Evolutionary conservation across 2,797 vertebrate genomes (phyloP), one percentile per base, ranked within the genome.

Genomic region (Gymnothorax javanicus): DNA sequence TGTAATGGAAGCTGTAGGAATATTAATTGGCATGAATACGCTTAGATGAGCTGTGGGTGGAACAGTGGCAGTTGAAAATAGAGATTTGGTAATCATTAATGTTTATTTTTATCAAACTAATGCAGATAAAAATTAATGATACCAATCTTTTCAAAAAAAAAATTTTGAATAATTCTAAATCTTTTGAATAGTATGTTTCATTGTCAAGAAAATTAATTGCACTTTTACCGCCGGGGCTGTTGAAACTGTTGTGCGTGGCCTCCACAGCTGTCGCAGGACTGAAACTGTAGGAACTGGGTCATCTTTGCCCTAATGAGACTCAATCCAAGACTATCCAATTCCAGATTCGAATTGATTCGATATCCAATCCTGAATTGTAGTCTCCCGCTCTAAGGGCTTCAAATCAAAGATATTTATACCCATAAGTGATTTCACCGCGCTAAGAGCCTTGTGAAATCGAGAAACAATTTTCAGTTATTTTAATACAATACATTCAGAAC

Each of bases 321-420:
- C 23, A 96, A 0, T 0, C 0, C 58, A 8, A 96, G 88, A 0
- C 0, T 27, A 25, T 94, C 5, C 0, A 96, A 93, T 0, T 93
- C n/a, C 86, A 0, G 89, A 60, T 90, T 94, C 94, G 0, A 0
- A 20, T 90, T 93, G 94, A 0, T 0, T 67, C 0, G 9, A 17
- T 87, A 93, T 88, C 96, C 96, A 96, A 13, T 0, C 59, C 7
- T 9, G 33, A 0, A 95, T 87, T 86, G 91, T 7, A 0, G 90
- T 5, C 9, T 91, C 13, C 50, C 93, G 93, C 86, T 95, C 92
- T 86, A 95, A 96, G 0, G 79, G 83, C 88, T 89, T 92, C 87
- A 96, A 77, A 7, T 91, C 87, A 0, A 54, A 9, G 33, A 94
- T 5, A 77, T 95, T 94, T 71, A 7, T 27, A 2, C 95, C 95